These are phyloP conservation scores for Crossaster papposus DNA, from an alignment of 53 echinoderm and acorn worm species.

Conservation along the genomic window DNA sequence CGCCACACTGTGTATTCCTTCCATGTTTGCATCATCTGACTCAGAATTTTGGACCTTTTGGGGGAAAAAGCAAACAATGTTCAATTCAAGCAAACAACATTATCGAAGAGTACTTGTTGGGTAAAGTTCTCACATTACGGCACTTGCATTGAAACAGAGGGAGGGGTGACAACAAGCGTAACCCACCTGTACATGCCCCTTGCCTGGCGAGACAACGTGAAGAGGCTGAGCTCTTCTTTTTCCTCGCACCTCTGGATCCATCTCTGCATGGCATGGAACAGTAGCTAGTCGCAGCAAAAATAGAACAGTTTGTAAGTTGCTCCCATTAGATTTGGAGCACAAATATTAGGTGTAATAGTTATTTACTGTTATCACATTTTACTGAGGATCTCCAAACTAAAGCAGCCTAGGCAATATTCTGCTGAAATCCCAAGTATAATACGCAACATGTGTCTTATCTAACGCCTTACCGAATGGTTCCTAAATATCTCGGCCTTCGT, in stretches of 20 bases:
- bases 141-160: background rate
- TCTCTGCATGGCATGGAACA: slow-evolving; percentile 20
- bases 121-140: background rate
- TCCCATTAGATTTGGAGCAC: too few species aligned
- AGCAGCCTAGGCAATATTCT: too few species aligned
- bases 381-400: too few species aligned
- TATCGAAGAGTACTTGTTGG: background rate
- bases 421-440: too few species aligned
- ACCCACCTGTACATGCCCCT: slow-evolving; percentile 74
- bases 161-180: background rate
- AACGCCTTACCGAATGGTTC: slow-evolving; percentile 62
- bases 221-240: slow-evolving; percentile 77
- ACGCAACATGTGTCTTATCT: background rate
- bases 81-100: background rate
- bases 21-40: slow-evolving; percentile 56
- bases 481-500: slow-evolving; percentile 63
- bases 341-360: too few species aligned
- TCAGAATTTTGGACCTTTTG: slow-evolving; percentile 63
- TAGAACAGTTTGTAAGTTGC: background rate
- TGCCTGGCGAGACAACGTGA: slow-evolving; percentile 78
- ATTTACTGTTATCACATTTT: too few species aligned
- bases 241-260: slow-evolving; percentile 87
- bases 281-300: background rate
- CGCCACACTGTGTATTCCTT: slow-evolving; percentile 71
- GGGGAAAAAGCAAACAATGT: background rate